Evolutionary conservation across 92 coral and sea anemone species (phyloP), one percentile per base, ranked within the genome.

Genomic region (Parazoanthus atlanticus): DNA sequence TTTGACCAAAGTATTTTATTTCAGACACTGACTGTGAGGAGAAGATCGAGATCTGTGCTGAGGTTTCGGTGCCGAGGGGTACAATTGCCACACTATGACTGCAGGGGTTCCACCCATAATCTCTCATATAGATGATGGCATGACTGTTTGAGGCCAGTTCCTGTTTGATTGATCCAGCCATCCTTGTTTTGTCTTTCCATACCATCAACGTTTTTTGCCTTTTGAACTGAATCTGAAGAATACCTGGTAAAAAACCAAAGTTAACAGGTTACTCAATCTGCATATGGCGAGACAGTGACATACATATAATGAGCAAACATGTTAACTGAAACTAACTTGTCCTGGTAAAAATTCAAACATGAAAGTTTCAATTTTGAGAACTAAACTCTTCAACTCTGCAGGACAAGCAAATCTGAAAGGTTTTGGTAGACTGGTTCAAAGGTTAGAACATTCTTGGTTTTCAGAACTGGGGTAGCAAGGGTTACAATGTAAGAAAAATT

Each of bases 101-200:
- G 32, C 67, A 70, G 15, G 6, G 17, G 23, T 54, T 32, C 31
- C 49, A 6, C 9, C 65, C 66, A 43, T 70, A 43, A 70, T 84
- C 78, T 70, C 87, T 71, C 61, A 84, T 26, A 43, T 84, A 84
- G 26, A 84, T 84, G 29, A 84, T n/a, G 11, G 87, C 87, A 84
- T 67, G 54, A 32, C 78, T 31, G 31, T 84, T 69, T 70, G 78
- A 26, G 25, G 8, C 21, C 26, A 84, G 40, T 33, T 84, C 65
- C 66, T 43, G 74, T 49, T 69, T 70, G 78, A 84, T 73, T 43
- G 61, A 65, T 16, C 67, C 36, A 5, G 58, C 58, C 29, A 25
- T 83, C 52, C n/a, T 21, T 47, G 34, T 15, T n/a, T 40, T 67
- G 30, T 5, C 26, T 69, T 34, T 67, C 64, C 76, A 36, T 26